Percentiles rank a stretch among this genome's conserved stretches.
phyloP scores from a whole-genome alignment of 1,140 invertebrate genomes.

The Probaryconus sp. region DNA sequence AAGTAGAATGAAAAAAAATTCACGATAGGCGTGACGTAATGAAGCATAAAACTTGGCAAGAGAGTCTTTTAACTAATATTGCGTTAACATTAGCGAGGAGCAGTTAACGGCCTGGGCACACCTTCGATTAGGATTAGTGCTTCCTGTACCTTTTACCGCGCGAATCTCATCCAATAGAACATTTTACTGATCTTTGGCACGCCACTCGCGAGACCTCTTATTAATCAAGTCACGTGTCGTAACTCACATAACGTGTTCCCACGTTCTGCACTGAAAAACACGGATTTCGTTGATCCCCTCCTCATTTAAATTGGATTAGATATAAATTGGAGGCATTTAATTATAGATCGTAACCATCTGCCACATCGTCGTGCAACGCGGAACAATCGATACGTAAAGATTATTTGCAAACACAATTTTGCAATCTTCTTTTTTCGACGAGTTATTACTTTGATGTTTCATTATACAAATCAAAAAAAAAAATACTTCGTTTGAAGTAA shows the following conservation, averaged over 20 bases:
- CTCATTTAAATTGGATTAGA: too few relatives aligned
- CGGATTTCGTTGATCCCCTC: background rate
- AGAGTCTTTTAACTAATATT: conserved; percentile 60
- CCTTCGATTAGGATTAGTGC: conserved; percentile 59
- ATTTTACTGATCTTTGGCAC: conserved; percentile 48
- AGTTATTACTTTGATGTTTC: too few relatives aligned
- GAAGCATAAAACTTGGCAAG: conserved; percentile 32
- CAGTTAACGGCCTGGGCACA: conserved; percentile 55
- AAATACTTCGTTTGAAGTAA: too few relatives aligned
- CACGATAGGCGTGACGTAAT: conserved; percentile 46
- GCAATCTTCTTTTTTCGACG: too few relatives aligned
- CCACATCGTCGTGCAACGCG: too few relatives aligned
- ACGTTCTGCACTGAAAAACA: conserved; percentile 1
- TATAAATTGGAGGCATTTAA: too few relatives aligned
- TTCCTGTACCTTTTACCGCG: conserved; percentile 43
- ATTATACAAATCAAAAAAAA: too few relatives aligned
- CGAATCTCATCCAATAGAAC: conserved; percentile 23
- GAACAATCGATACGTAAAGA: too few relatives aligned
- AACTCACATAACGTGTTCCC: conserved; percentile 1
- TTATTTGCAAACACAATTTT: too few relatives aligned
- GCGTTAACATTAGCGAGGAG: conserved; percentile 37
- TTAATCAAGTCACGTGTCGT: conserved; percentile 23
- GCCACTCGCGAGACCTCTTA: conserved; percentile 20
- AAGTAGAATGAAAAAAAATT: too few relatives aligned
- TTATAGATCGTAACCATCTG: too few relatives aligned